Evolutionary conservation across 2,888 invertebrate genomes (phyloP), one percentile per base, ranked within the genome.

Genomic region (Dusona sp.): DNA sequence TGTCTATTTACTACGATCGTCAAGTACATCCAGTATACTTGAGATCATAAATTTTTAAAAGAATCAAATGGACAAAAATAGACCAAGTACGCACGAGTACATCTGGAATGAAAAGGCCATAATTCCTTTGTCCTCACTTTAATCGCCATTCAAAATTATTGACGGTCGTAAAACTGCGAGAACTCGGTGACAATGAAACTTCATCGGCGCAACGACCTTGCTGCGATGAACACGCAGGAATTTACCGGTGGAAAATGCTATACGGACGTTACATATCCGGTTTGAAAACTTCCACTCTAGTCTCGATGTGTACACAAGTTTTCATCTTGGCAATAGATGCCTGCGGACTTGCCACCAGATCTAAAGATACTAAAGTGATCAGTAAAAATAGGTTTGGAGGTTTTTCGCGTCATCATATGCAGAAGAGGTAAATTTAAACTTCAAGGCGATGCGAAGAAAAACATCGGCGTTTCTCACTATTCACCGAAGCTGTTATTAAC

Each of bases 351-450:
- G 42, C 80, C 74, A 68, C 73, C 61, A 42, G 67, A 73, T 78
- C 81, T 84, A 81, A 78, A 80, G 77, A 80, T 86, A 84, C 51
- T 33, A 45, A 68, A 36, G 73, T n/a, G 48, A 68, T 67, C 13
- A 48, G 42, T 84, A 83, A 86, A 67, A 86, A 81, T 80, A 86
- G 80, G 8, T 25, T 78, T 22, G 61, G 68, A 61, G 78, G 73
- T 29, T 81, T 54, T 68, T 42, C 77, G 68, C 70, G 36, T 64
- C 77, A 68, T 22, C 68, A 57, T 73, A 84, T 68, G 83, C 61
- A 81, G 70, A 81, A 81, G 74, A 16, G 48, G 38, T 83, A 84
- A 78, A 84, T 78, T 78, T 84, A 84, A 80, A 81, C 74, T 73
- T 84, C 83, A 78, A 83, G 86, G 83, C 72, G 79, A 42, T 79